phyloP scores from a whole-genome alignment of 1,140 invertebrate genomes.

The Drosophila nigromelanica region DNA sequence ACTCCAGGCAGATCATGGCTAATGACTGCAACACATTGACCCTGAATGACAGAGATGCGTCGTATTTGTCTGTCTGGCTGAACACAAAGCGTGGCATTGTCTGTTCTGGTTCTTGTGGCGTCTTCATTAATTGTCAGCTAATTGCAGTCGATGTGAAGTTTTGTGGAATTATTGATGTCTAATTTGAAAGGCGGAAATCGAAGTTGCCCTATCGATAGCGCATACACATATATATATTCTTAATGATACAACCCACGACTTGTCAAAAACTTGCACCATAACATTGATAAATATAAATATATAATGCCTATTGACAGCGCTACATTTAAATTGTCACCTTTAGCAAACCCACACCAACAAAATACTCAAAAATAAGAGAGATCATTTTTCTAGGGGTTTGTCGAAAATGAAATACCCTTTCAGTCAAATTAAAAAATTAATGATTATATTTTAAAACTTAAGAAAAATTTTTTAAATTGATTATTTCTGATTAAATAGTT shows the following conservation, averaged over 20 bases:
- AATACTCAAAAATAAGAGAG: conserved; percentile 25
- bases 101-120: conserved; percentile 23
- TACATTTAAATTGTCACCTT: conserved; percentile 71
- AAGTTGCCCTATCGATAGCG: not conserved
- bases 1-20: conserved; percentile 9
- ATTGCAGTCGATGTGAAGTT: conserved; percentile 25
- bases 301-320: conserved; percentile 65
- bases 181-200: conserved; percentile 57
- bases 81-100: conserved; percentile 67
- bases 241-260: conserved; percentile 13
- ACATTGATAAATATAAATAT: conserved; percentile 14
- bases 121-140: conserved; percentile 60
- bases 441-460: too few species aligned
- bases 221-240: not conserved
- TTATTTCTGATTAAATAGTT: too few species aligned
- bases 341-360: conserved; percentile 3
- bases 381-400: not conserved
- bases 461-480: too few species aligned
- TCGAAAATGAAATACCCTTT: conserved; percentile 33
- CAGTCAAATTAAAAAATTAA: too few species aligned
- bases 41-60: conserved; percentile 59
- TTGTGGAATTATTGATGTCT: conserved; percentile 39
- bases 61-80: not conserved
- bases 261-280: conserved; percentile 9
- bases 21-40: conserved; percentile 70